A percentile compares a stretch with the other conserved stretches of the same genome.
Evolutionary conservation across 1,140 invertebrate species (phyloP).

Genomic region (Bombus impatiens): DNA sequence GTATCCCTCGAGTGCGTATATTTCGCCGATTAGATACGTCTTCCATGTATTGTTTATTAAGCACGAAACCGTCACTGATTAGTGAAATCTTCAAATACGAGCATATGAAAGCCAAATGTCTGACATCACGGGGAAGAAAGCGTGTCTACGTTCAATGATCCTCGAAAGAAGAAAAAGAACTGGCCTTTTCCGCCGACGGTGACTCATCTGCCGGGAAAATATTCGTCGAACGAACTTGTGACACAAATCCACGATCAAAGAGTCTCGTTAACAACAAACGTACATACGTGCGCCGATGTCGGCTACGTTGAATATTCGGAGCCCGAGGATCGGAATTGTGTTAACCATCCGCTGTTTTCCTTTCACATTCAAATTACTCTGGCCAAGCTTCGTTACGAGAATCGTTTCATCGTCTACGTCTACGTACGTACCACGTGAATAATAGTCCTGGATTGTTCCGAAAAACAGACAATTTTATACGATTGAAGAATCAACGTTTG

Average conservation of each 20-base stretch:
- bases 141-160: constrained; percentile 23
- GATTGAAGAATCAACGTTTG: neutral
- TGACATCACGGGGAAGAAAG: neutral
- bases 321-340: constrained; percentile 30
- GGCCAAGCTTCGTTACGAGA: constrained; percentile 46
- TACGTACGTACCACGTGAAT: neutral
- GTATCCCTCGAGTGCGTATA: too few species aligned
- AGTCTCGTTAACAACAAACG: constrained; percentile 30
- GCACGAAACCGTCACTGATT: too few species aligned
- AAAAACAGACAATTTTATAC: neutral
- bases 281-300: neutral
- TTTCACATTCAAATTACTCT: constrained; percentile 54
- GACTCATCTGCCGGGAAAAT: neutral
- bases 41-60: too few species aligned
- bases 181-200: neutral
- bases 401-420: constrained; percentile 21
- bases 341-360: constrained; percentile 39
- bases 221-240: constrained; percentile 2
- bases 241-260: constrained; percentile 50
- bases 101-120: neutral
- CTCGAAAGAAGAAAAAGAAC: constrained; percentile 5
- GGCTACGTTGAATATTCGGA: constrained; percentile 53
- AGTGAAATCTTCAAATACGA: neutral
- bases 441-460: constrained; percentile 9
- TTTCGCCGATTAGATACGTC: too few species aligned